Evolutionary conservation across 2,888 invertebrate genomes (phyloP), one percentile per base, ranked within the genome.

Genomic region (Campoplex capitator): DNA sequence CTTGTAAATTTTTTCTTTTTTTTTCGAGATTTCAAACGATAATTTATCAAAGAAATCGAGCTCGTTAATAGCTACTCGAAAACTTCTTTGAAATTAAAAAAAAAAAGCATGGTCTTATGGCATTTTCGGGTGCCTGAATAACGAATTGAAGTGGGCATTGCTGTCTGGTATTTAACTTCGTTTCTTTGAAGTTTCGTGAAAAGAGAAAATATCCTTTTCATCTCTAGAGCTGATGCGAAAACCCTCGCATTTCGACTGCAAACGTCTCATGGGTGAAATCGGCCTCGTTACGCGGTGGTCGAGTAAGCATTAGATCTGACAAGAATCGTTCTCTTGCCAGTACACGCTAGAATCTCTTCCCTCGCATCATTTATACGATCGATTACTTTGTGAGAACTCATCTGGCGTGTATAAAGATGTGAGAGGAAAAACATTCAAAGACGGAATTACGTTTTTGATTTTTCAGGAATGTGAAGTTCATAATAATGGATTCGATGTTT

Each of bases 261-360:
- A 28, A 62, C 58, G 11, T 11, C 45, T 48, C 76, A 65, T 45
- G 45, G 45, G 23, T n/a, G 48, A 32, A 48, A 48, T 76, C 48
- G 23, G 16, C 13, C 77, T 35, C 77, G 54, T 56, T 70, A 68
- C 42, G 42, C 35, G 18, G 11, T 23, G 54, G 23, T 70, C 42
- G 58, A 11, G 62, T 7, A 42, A 42, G 28, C 75, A 42, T 67
- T 11, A 42, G 38, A 78, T 42, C 8, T 54, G 28, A 38, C 54
- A 18, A 78, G 54, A 23, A 38, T 28, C 78, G 18, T 68, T 35
- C 18, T 78, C 56, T 28, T 68, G 56, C 7, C 45, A 32, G 32
- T 51, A 23, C 51, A 23, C 16, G 51, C 77, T 67, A 35, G 48
- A 48, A 32, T 32, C 76, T 76, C 45, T 83, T 84, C 80, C 79